Conservation (phyloP, 2,888 invertebrate genomes). For the Drosophila pegasa region DNA sequence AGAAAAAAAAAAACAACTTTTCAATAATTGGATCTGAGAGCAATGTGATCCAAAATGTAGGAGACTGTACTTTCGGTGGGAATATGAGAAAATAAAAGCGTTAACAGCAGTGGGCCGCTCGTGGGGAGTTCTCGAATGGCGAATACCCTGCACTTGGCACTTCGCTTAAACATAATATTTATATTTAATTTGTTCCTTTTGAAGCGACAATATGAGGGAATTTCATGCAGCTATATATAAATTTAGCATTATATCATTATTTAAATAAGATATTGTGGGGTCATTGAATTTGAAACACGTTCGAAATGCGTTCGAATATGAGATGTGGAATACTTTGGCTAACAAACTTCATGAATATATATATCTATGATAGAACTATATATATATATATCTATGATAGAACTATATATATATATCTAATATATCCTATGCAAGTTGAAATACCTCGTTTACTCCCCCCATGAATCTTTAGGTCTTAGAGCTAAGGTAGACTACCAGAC, state of each 20-base stretch:
- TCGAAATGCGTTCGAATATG: no score
- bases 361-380: no score
- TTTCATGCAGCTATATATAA: no score
- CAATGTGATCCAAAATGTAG: background rate
- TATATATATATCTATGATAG: no score
- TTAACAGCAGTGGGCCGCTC: background rate
- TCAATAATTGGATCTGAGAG: background rate
- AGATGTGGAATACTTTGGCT: no score
- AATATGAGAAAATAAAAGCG: background rate
- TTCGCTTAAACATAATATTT: no score
- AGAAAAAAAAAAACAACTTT: background rate
- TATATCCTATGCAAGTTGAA: no score
- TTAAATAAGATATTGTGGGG: background rate
- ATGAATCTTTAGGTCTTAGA: background rate
- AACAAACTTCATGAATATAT: no score
- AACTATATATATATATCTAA: no score
- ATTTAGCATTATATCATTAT: no score
- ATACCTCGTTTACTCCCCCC: background rate
- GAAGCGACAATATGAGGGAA: no score
- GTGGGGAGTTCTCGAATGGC: conserved; percentile 6
- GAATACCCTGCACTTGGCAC: background rate
- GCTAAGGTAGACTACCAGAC: background rate
- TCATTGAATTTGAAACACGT: background rate
- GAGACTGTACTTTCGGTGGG: conserved; percentile 31
- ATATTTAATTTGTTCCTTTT: no score